Evolutionary conservation across 2,888 invertebrate genomes (phyloP), one percentile per base, ranked within the genome.

Genomic region (Epinotia demarniana): DNA sequence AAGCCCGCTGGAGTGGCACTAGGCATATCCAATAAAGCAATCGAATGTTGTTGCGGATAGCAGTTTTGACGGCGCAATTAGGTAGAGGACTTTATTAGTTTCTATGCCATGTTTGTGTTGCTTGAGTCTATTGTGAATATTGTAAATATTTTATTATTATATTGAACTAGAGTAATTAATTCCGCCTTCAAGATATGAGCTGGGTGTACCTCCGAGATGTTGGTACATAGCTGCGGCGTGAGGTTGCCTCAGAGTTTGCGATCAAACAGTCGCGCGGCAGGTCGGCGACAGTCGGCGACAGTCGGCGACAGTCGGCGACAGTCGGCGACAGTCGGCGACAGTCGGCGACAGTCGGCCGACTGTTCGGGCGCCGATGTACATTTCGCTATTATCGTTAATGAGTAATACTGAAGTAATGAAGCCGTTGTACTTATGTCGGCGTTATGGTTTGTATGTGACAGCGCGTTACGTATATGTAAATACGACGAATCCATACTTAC

Each of bases 401-500:
- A 70, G 33, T 64, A 74, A 69, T 57, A 68, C 43, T 72, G 66
- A 19, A 60, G 33, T 64, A 62, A 60, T 73, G 16, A 62, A 73
- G 58, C 72, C 19, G 46, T 33, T 33, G 33, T 33, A 33, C 33
- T 33, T 84, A 85, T 88, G 90, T 90, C 82, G 88, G 90, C 90
- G 89, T 90, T 90, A 90, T 88, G 83, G 80, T 90, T 92, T 90
- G 90, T 91, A 88, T 91, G 89, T 90, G 90, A 90, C 82, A 86
- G 87, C 85, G 88, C 86, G 82, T 87, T 90, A 90, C 85, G 83
- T 66, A 67, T 27, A 23, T 93, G 92, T 93, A 93, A 90, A 93
- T 93, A 93, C 80, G 84, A 93, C 88, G 93, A 93, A 94, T 93
- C 94, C 92, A 93, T 93, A 75, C 74, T 70, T 75, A 92, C 93